Conservation (phyloP, 1,140 invertebrate species). For the Saccostrea cuccullata region DNA sequence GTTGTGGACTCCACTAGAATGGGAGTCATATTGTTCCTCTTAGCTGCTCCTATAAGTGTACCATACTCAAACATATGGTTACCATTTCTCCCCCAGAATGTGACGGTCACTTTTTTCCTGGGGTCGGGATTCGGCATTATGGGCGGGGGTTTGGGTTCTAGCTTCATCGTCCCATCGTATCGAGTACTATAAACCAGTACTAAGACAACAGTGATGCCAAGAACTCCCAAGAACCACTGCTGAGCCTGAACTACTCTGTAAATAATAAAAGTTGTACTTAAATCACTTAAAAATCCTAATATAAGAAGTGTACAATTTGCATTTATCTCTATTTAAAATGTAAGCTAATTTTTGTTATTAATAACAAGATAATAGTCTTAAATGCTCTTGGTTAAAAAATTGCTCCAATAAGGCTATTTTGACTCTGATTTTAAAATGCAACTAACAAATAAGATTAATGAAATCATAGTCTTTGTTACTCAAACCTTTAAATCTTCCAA, state of each 20-base stretch:
- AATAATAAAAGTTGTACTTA: not conserved
- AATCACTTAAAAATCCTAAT: too few relatives aligned
- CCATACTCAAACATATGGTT: conserved; percentile 72
- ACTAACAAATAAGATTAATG: too few relatives aligned
- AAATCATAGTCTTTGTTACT: too few relatives aligned
- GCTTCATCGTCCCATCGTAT: not conserved
- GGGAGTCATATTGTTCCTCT: conserved; percentile 65
- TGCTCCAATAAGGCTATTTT: too few relatives aligned
- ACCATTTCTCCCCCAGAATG: conserved; percentile 64
- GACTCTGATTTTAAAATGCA: too few relatives aligned
- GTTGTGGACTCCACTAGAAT: conserved; percentile 59
- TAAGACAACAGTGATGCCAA: not conserved
- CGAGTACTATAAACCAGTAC: not conserved
- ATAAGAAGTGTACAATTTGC: too few relatives aligned
- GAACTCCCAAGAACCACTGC: conserved; percentile 22
- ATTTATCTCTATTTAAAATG: not conserved
- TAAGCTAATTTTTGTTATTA: not conserved
- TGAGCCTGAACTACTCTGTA: conserved; percentile 10
- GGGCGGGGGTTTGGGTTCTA: not conserved
- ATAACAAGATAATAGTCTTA: too few relatives aligned
- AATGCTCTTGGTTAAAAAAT: too few relatives aligned
- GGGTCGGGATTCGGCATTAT: not conserved
- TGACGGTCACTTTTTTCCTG: conserved; percentile 46
- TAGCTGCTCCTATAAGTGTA: conserved; percentile 62
- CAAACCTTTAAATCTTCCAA: too few relatives aligned